Percentiles rank a stretch among this genome's conserved stretches.
Conservation (phyloP, 2,888 invertebrate species). For the Xestia xanthographa region DNA sequence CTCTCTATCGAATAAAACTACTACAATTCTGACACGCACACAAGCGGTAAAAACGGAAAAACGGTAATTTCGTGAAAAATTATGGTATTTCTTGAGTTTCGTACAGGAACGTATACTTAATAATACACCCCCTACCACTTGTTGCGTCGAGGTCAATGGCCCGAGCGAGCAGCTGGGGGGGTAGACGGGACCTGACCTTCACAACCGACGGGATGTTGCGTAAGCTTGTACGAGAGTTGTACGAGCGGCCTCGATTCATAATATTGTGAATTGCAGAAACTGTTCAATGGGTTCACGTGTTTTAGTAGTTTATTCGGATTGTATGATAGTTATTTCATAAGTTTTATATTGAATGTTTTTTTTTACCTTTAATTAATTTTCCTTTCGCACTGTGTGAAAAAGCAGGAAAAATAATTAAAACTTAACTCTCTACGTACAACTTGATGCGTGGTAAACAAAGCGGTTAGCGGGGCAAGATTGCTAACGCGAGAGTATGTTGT, state of each 20-base stretch:
- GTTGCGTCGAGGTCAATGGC: not conserved
- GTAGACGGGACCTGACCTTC: not conserved
- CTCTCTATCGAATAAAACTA: not conserved
- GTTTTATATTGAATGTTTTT: not conserved
- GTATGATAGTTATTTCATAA: not conserved
- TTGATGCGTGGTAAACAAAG: too few species aligned
- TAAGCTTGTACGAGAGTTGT: not conserved
- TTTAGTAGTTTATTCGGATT: not conserved
- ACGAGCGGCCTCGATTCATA: not conserved
- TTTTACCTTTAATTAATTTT: too few species aligned
- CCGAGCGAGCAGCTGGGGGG: not conserved
- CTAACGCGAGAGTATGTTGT: too few species aligned
- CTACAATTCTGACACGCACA: not conserved
- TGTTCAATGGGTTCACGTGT: not conserved
- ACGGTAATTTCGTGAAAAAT: not conserved
- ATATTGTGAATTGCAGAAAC: not conserved
- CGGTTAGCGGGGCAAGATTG: too few species aligned
- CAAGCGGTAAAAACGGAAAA: not conserved
- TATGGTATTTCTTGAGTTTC: not conserved
- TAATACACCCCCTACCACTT: not conserved
- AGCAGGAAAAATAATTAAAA: too few species aligned
- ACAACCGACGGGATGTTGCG: not conserved
- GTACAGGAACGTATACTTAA: not conserved
- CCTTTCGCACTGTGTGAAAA: too few species aligned
- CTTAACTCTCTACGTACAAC: too few species aligned